Conservation (phyloP, 2,113 vertebrate genomes). For the Oplegnathus fasciatus region DNA sequence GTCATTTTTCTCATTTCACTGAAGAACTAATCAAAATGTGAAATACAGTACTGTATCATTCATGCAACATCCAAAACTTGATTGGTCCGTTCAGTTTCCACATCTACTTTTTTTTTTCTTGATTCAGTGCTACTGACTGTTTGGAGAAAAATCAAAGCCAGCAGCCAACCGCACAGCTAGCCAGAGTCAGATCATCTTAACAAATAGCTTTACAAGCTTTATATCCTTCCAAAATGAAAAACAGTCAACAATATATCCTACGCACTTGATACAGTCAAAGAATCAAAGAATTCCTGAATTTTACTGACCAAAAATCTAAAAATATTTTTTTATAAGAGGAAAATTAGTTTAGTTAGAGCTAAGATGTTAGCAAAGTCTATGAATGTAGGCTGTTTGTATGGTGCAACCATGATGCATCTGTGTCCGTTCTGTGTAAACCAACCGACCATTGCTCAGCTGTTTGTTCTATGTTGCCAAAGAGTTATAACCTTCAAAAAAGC, state of each 20-base stretch:
- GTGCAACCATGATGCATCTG: constrained; percentile 1
- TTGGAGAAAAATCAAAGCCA: constrained; percentile 1
- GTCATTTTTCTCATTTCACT: constrained; percentile 38
- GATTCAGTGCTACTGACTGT: background rate
- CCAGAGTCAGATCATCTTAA: constrained; percentile 3
- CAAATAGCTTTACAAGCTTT: constrained; percentile 14
- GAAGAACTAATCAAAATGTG: constrained; percentile 70
- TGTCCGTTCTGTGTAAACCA: constrained; percentile 18
- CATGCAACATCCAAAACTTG: constrained; percentile 34
- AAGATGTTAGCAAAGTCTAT: constrained; percentile 5
- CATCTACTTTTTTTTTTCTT: constrained; percentile 2
- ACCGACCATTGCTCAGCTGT: constrained; percentile 11
- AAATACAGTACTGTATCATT: constrained; percentile 69
- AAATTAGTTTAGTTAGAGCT: constrained; percentile 5
- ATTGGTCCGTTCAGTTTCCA: constrained; percentile 22
- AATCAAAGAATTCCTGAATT: constrained; percentile 19
- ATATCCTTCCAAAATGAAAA: background rate
- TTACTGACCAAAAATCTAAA: constrained; percentile 31
- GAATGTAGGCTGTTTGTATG: constrained; percentile 34
- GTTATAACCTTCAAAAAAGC: constrained; percentile 11
- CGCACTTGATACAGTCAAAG: constrained; percentile 13
- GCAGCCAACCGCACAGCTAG: background rate
- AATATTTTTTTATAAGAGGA: constrained; percentile 4
- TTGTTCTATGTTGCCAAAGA: constrained; percentile 59
- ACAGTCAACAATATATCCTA: constrained; percentile 7